A percentile compares a stretch with the other conserved stretches of the same genome.
phyloP scores from a whole-genome alignment of 2,113 vertebrate species.

The Cochlearius cochlearius region DNA sequence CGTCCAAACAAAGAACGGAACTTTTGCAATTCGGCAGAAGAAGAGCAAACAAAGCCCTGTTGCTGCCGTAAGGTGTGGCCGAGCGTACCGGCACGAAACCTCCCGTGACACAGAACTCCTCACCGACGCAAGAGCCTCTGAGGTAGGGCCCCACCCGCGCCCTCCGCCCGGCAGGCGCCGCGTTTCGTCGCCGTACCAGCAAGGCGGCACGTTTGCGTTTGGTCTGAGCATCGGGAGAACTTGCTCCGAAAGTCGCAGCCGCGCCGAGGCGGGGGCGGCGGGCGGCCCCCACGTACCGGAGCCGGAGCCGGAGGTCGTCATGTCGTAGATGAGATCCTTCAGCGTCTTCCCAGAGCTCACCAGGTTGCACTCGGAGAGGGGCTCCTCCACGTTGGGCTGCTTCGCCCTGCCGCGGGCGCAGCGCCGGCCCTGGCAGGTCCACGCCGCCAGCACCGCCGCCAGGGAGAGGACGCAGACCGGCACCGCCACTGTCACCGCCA shows the following conservation, averaged over 20 bases:
- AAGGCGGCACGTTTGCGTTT: background rate
- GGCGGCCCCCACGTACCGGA: constrained; percentile 78
- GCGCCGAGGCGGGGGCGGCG: accelerated
- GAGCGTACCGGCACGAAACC: accelerated
- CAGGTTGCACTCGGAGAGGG: constrained; percentile 81
- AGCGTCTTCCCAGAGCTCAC: constrained; percentile 84
- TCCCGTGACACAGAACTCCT: accelerated
- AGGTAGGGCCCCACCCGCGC: background rate
- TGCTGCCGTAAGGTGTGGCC: accelerated
- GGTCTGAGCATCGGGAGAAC: background rate
- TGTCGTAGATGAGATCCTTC: constrained; percentile 90
- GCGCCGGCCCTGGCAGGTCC: constrained; percentile 67
- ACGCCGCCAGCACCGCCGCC: constrained; percentile 69
- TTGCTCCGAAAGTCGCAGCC: accelerated
- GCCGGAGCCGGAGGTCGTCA: constrained; percentile 93
- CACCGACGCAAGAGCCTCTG: accelerated
- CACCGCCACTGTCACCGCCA: constrained; percentile 76
- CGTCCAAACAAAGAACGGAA: accelerated
- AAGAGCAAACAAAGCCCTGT: accelerated
- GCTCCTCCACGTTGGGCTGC: constrained; percentile 83
- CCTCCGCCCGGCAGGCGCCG: background rate
- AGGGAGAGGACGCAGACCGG: constrained; percentile 79
- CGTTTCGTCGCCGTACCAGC: background rate
- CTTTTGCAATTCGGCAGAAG: accelerated
- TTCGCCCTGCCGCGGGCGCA: constrained; percentile 71